A percentile compares a stretch with the other conserved stretches of the same genome.
These are phyloP conservation scores for Yoshiicerus persimilis DNA, from an alignment of 1,140 invertebrate species.

Conservation along the genomic window DNA sequence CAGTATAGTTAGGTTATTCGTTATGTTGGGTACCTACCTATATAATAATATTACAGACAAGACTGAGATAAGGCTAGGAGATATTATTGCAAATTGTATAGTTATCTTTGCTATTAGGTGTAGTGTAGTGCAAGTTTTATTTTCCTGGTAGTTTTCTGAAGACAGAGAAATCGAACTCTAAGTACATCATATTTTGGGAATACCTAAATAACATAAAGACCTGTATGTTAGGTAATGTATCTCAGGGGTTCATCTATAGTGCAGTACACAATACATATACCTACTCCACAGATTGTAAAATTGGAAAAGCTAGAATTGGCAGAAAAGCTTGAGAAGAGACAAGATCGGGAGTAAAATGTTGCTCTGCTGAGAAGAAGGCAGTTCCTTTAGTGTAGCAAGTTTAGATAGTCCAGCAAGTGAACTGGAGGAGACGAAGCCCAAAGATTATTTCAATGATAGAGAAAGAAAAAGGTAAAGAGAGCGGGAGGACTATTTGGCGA, in stretches of 20 bases:
- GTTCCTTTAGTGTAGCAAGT: background rate
- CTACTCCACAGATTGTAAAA: background rate
- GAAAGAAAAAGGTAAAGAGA: background rate
- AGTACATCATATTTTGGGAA: background rate
- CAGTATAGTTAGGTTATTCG: no score
- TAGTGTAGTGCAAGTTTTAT: background rate
- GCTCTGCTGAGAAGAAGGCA: background rate
- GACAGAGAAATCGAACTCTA: background rate
- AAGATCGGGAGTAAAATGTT: background rate
- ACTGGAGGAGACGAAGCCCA: background rate
- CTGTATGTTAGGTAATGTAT: background rate
- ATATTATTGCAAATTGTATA: no score
- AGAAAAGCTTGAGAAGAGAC: background rate
- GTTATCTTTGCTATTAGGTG: no score
- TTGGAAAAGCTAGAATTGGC: background rate
- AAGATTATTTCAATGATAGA: background rate
- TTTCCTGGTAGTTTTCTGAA: background rate
- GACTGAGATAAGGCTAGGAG: no score
- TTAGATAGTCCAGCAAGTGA: background rate
- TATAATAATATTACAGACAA: no score
- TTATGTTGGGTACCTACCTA: no score
- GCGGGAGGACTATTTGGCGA: background rate
- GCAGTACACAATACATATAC: background rate
- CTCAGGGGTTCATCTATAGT: background rate
- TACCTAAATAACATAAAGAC: background rate